Evolutionary conservation across 2,888 invertebrate species (phyloP), one percentile per base, ranked within the genome.

Genomic region (Taphrorychus bicolor): DNA sequence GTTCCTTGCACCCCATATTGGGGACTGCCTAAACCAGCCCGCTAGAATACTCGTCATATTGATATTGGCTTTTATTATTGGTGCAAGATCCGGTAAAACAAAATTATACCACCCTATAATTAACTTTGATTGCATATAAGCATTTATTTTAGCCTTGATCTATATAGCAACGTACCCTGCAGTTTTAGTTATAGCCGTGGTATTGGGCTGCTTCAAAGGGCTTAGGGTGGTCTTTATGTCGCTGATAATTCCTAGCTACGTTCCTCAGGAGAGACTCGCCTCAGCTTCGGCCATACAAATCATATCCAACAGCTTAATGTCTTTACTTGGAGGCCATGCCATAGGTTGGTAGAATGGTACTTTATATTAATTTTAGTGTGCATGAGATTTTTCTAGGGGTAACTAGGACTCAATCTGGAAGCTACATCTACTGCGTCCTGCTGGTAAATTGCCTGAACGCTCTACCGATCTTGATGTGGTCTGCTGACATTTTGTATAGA

Each of bases 281-380:
- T 87, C 88, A 51, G 91, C 91, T 2, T 86, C 88, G 4, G 89
- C 90, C 2, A 87, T 91, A 45, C 91, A 91, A 77, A 89, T 89
- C 86, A 85, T 90, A 68, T 84, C 86, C 66, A 90, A 90, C 77
- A 90, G 91, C 16, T 77, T 88, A 40, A 83, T 88, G 52, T 84
- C 89, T 49, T 80, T 88, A 57, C 81, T 82, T 1, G 84, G 88
- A 69, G 90, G 90, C 75, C 87, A 89, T 52, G 68, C 88, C 58
- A 80, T 90, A 76, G 90, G 90, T 89, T 82, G 80, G 59, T 56
- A 22, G 1, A 21, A 5, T 14, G 1, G 18, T 16, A 22, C 5
- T 9, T 41, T 48, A 5, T 23, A 23, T 22, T 48, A 14, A 59
- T 22, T 16, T 3, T 21, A 22, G 16, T 48, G 14, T 45, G 21